Base-by-base conservation (phyloP, 2,113 vertebrate genomes). In the Copsychus sechellarum region DNA sequence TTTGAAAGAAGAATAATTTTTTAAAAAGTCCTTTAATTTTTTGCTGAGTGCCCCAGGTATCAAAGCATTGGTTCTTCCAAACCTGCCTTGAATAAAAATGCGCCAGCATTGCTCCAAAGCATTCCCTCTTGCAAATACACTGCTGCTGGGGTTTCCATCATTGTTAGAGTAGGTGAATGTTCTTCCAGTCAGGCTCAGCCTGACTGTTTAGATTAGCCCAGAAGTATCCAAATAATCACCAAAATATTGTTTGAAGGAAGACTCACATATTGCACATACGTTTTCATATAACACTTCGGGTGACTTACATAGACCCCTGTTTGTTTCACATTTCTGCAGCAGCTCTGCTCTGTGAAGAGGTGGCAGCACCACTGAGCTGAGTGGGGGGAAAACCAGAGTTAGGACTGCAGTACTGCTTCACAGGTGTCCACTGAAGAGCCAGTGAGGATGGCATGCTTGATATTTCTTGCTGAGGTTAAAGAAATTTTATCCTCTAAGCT, bases 11-110 rank as follows among this genome's bases (percentile, higher is more conserved):
- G 64, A 66, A 51, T 51, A 57, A 80, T 96, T 96, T 89, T 94
- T 91, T 40, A 47, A 92, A 80, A 90, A 93, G 81, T 94, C 92
- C 90, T 93, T 94, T 95, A 84, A 92, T 88, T 97, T 96, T 96
- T 95, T 96, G 81, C 54, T 42, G 38, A 47, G 67, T 92, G 69
- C 95, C 96, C 93, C 61, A 70, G 86, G 95, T 95, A 81, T 93
- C 84, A 69, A 89, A 94, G 56, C 1, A 1, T 45, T 61, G 71
- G n/a, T 86, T 95, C 56, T 95, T 88, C 80, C 58, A 84, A 73
- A 84, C 62, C 69, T 93, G 81, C 73, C 73, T 92, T 82, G 69
- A 88, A 93, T 45, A 91, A 73, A 73, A 82, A 80, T 48, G 78
- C 0, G 1, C 36, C 71, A 92, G 66, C 53, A 34, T 45, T 48